Base-by-base conservation (phyloP, 1,140 invertebrate genomes). In the Diorhabda elongata region DNA sequence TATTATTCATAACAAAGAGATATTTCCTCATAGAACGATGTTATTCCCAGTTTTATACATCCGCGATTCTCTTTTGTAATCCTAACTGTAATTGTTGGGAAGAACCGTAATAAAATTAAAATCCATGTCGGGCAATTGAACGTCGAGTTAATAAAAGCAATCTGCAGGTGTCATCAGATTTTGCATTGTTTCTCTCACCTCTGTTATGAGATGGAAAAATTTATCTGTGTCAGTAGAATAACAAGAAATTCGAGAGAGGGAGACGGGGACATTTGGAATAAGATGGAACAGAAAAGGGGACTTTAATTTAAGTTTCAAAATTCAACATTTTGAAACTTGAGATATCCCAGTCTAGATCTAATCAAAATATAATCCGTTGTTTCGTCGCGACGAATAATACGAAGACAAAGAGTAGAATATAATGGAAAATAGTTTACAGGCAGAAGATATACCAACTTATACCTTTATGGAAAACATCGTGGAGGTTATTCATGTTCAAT, bases 291-390 rank as follows among this genome's bases (percentile, higher is more conserved):
- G 26, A 26, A 26, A 52, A 52, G n/a, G 47, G 47, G 47, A 52
- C 47, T 52, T 52, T 52, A 52, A 52, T 52, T 52, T 52, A 52
- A 52, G 47, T 52, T 52, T 52, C 47, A 52, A 52, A 52, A 52
- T 52, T 52, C 47, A 52, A n/a, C 3, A 52, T 26, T 26, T 26
- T 26, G 26, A 26, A 26, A 26, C 26, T 26, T 52, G 47, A 52
- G 47, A 52, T 52, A 52, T 52, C n/a, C 47, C 6, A 52, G 47
- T 52, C 47, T 52, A 52, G 47, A 52, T 52, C 47, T 52, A 52
- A 52, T 52, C 47, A 6, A n/a, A n/a, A 52, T 52, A n/a, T 8
- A 52, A 52, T 52, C 47, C 47, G 47, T 52, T 52, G 47, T n/a
- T 6, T 52, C 47, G 26, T 52, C 47, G 47, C n/a, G 47, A 52